These are phyloP conservation scores for Epizoanthus ramosus DNA, from an alignment of 92 coral and sea anemone species.

Conservation along the genomic window DNA sequence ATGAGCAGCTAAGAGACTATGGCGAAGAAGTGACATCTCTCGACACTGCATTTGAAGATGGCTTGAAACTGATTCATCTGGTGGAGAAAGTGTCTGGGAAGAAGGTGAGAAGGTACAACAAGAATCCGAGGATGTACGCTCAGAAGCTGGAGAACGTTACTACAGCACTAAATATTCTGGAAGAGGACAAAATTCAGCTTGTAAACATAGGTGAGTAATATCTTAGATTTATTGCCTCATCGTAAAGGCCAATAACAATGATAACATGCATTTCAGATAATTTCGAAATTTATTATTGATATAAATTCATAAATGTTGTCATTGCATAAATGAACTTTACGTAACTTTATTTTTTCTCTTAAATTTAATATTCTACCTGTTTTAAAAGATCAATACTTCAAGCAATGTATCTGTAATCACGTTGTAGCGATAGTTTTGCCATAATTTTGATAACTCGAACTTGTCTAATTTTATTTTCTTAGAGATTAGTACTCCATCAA, in stretches of 20 bases:
- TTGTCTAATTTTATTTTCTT: too few species aligned
- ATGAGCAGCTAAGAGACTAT: constrained; percentile 72
- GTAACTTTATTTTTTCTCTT: too few species aligned
- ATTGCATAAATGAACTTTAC: too few species aligned
- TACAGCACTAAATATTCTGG: constrained; percentile 75
- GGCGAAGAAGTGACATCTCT: constrained; percentile 80
- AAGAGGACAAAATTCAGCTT: constrained; percentile 85
- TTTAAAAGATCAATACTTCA: too few species aligned
- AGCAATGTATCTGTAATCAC: too few species aligned
- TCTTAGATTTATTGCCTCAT: not conserved
- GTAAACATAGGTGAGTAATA: constrained; percentile 91
- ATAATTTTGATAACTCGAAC: too few species aligned
- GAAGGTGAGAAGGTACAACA: constrained; percentile 69
- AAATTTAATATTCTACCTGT: too few species aligned
- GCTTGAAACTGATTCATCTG: constrained; percentile 75
- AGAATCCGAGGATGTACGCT: constrained; percentile 80
- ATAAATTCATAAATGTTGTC: too few species aligned
- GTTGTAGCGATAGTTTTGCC: too few species aligned
- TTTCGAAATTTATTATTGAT: too few species aligned
- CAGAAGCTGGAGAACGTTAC: constrained; percentile 94
- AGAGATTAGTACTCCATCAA: too few species aligned
- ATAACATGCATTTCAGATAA: too few species aligned
- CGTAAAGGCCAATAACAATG: not conserved
- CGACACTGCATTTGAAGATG: constrained; percentile 86
- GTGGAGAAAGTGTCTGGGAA: constrained; percentile 91